Percentiles rank a stretch among this genome's conserved stretches.
Conservation (phyloP, 2,113 vertebrate genomes). For the Copsychus sechellarum region DNA sequence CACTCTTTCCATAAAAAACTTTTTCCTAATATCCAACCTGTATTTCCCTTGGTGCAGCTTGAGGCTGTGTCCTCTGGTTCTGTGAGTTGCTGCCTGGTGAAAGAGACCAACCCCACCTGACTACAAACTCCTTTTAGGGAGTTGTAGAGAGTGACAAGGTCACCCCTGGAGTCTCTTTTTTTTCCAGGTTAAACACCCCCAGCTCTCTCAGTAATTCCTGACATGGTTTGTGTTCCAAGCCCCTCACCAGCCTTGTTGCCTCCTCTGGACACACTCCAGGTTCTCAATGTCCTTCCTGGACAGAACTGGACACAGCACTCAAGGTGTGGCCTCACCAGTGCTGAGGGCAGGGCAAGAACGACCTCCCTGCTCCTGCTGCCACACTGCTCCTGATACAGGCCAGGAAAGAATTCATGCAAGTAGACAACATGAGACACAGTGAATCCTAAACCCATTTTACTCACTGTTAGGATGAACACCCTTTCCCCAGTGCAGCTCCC, state of each 20-base stretch:
- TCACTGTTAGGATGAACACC: not conserved
- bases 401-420: not conserved
- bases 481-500: not conserved
- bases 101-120: not conserved
- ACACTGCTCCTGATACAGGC: not conserved
- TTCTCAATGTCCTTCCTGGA: rapidly evolving
- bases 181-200: not conserved
- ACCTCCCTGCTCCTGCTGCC: not conserved
- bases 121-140: too few relatives aligned
- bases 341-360: rapidly evolving
- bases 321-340: not conserved
- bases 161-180: not conserved
- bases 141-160: rapidly evolving
- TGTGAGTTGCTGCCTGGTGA: not conserved
- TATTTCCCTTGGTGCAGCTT: not conserved
- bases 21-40: rapidly evolving
- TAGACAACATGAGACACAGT: rapidly evolving
- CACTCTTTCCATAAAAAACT: not conserved
- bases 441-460: not conserved
- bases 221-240: not conserved
- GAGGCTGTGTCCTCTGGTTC: rapidly evolving
- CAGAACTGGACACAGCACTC: not conserved
- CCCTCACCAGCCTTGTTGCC: not conserved
- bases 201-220: rapidly evolving
- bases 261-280: rapidly evolving